Conservation (phyloP, 2,113 vertebrate species). For the Spea bombifrons region DNA sequence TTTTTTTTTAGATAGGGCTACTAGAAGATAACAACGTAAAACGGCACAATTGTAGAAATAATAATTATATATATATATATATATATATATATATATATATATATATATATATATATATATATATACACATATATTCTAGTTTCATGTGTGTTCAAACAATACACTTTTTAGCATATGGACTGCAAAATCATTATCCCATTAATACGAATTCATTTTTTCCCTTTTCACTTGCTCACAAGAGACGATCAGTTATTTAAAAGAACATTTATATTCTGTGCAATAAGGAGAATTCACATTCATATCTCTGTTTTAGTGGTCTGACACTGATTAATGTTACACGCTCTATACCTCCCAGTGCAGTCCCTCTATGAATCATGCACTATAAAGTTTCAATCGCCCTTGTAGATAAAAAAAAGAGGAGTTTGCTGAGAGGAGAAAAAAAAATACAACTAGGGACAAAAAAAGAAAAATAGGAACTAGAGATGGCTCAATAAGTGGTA, state of each 20-base stretch:
- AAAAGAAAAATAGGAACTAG: conserved; percentile 35
- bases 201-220: neutral
- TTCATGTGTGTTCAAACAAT: no score
- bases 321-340: conserved; percentile 72
- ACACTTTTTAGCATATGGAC: neutral
- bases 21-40: no score
- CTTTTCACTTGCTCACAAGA: conserved; percentile 18
- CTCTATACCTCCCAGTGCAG: conserved; percentile 57
- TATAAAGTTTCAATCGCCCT: conserved; percentile 71
- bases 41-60: no score
- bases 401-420: conserved; percentile 52
- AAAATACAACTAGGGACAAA: conserved; percentile 1
- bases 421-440: conserved; percentile 6
- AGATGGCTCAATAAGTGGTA: conserved; percentile 43
- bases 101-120: neutral
- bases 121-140: neutral
- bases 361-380: conserved; percentile 66
- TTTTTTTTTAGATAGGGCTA: no score
- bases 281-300: conserved; percentile 68
- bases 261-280: conserved; percentile 66
- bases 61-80: no score
- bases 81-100: no score
- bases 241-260: conserved; percentile 59
- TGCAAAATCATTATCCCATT: neutral
- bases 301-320: conserved; percentile 66